phyloP scores from a whole-genome alignment of 2,888 invertebrate genomes.

The Himalopsyche anomala region DNA sequence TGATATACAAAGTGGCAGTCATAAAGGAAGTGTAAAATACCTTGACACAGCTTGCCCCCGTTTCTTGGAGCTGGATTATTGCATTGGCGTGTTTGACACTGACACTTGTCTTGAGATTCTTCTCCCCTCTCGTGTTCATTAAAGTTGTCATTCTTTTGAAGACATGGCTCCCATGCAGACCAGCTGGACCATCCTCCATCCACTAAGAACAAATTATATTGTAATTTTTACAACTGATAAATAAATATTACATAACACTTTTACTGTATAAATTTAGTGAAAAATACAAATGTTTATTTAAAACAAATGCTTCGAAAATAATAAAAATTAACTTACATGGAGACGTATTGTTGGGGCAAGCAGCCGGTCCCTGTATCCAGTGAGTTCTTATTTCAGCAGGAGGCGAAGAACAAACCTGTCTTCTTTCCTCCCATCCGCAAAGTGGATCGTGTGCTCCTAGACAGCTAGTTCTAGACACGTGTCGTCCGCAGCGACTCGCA shows the following conservation, averaged over 20 bases:
- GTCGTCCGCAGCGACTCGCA: constrained; percentile 86
- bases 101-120: constrained; percentile 80
- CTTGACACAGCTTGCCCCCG: constrained; percentile 84
- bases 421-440: constrained; percentile 93
- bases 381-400: constrained; percentile 77
- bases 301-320: constrained; percentile 64
- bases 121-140: constrained; percentile 73
- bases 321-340: constrained; percentile 71
- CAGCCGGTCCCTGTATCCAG: constrained; percentile 85
- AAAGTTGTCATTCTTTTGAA: constrained; percentile 77
- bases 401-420: constrained; percentile 84
- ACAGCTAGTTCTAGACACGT: constrained; percentile 83
- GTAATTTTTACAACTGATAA: not conserved
- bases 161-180: constrained; percentile 89
- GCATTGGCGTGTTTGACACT: constrained; percentile 88
- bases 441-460: constrained; percentile 93
- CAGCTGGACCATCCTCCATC: constrained; percentile 93
- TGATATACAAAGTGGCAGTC: too few relatives aligned
- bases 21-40: constrained; percentile 68
- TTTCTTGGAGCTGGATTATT: constrained; percentile 89
- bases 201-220: constrained; percentile 71
- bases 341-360: constrained; percentile 82
- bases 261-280: not conserved
- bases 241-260: not conserved
- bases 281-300: too few relatives aligned